Evolutionary conservation across 1,140 invertebrate species (phyloP), one percentile per base, ranked within the genome.

Genomic region (Myzus persicae): DNA sequence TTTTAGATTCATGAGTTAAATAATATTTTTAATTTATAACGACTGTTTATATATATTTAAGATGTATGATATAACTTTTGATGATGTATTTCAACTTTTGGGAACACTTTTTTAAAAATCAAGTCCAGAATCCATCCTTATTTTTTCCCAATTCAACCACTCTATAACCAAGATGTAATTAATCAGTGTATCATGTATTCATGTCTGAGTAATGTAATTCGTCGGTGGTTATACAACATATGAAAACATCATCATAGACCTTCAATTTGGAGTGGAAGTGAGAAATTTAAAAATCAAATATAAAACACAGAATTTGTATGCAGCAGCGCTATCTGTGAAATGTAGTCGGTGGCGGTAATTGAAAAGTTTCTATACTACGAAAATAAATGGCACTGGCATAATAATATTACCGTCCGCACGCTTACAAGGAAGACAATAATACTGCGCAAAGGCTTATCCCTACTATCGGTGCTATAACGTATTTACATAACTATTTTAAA

Each of bases 401-500:
- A n/a, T n/a, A n/a, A n/a, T 1, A 76, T n/a, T n/a, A 76, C 6
- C 18, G 5, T 36, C 31, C 31, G 5, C 4, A 76, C 14, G 36
- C 4, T 0, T n/a, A 0, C 18, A 76, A 76, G n/a, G 9, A 31
- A 31, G 4, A 59, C 9, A 59, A 59, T 31, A 31, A 59, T 31
- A 31, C n/a, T n/a, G n/a, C 54, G 11, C 54, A 59, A 59, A 31
- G 2, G 54, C 31, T 11, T 59, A 59, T 26, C 31, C 31, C 54
- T 59, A 59, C 26, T 59, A 59, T 31, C 31, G n/a, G 59, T 18
- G 14, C 59, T n/a, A n/a, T 67, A 67, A 67, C 31, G 14, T n/a
- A 67, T n/a, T n/a, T 67, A 67, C 59, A 67, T 67, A 67, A n/a
- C n/a, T n/a, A 67, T 67, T n/a, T 67, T 67, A 67, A 67, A 67